Percentiles rank a stretch among this genome's conserved stretches.
These are phyloP conservation scores for Phorcus lineatus DNA, from an alignment of 2,888 invertebrate genomes.

Conservation along the genomic window DNA sequence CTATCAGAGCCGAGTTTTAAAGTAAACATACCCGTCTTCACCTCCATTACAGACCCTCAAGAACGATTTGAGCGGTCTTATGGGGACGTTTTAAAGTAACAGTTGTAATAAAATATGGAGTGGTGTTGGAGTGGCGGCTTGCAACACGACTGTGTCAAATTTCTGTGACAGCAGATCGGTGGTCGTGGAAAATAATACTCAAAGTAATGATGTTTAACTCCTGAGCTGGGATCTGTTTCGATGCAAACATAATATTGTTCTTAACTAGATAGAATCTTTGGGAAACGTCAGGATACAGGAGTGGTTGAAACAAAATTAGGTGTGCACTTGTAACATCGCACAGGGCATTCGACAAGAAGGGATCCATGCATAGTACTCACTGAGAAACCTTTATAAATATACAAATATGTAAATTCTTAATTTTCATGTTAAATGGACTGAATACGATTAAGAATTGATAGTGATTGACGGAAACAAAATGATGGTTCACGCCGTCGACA, in stretches of 20 bases:
- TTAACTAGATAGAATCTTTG: too few species aligned
- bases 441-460: neutral
- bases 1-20: neutral
- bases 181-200: too few species aligned
- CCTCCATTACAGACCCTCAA: neutral
- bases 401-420: neutral
- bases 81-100: constrained; percentile 10
- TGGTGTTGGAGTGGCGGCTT: neutral
- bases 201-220: too few species aligned
- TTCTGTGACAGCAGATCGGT: too few species aligned
- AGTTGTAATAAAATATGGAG: constrained; percentile 18
- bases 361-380: neutral
- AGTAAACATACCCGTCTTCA: constrained; percentile 19
- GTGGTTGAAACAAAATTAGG: too few species aligned
- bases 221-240: too few species aligned
- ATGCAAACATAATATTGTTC: too few species aligned
- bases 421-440: neutral
- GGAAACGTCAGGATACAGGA: too few species aligned
- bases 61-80: neutral
- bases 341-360: neutral
- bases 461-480: neutral
- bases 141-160: too few species aligned
- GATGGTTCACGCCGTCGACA: too few species aligned
- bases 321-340: neutral
- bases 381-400: neutral